Base-by-base conservation (phyloP, 1,140 invertebrate species). In the Drosophila ironensis region DNA sequence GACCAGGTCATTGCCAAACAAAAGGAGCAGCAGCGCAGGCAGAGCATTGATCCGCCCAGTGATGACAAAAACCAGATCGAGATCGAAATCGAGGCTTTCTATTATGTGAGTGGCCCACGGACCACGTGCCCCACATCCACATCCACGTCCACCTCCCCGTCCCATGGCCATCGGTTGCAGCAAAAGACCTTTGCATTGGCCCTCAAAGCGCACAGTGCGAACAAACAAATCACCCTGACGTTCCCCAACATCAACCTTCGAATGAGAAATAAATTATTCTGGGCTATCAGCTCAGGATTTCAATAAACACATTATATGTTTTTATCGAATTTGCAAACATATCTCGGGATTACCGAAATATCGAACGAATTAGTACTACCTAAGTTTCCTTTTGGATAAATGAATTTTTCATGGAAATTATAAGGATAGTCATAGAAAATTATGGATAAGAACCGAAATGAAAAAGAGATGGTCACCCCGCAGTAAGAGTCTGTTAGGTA, bases 61-160 rank as follows among this genome's bases (percentile, higher is more conserved):
- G 82, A 89, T 66, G 70, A 88, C 35, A 87, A 86, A 38, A 89
- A 81, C 44, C 86, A 89, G 50, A 77, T 89, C 63, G 88, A 89
- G 47, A 69, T 88, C 48, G 88, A 89, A 53, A 89, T 89, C 53
- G 88, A 89, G 59, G 84, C 88, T 44, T 89, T 89, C 46, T 89
- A 89, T 70, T 87, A 89, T 89, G 88, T 89, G 82, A 89, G 88
- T 54, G 71, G 33, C 24, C 37, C 30, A 28, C 24, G 12, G 14
- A 16, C 28, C 33, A 17, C 25, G n/a, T 48, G 24, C 5, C 17
- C 33, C 16, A 28, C 12, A 44, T 33, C 20, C 17, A 11, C 41
- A 12, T 7, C n/a, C 6, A 7, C 19, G 8, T 14, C 41, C 11
- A 8, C n/a, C 11, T 7, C 19, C 8, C 9, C 22, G 9, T 30